phyloP scores from a whole-genome alignment of 1,140 invertebrate species.

The Drosophila pachea region DNA sequence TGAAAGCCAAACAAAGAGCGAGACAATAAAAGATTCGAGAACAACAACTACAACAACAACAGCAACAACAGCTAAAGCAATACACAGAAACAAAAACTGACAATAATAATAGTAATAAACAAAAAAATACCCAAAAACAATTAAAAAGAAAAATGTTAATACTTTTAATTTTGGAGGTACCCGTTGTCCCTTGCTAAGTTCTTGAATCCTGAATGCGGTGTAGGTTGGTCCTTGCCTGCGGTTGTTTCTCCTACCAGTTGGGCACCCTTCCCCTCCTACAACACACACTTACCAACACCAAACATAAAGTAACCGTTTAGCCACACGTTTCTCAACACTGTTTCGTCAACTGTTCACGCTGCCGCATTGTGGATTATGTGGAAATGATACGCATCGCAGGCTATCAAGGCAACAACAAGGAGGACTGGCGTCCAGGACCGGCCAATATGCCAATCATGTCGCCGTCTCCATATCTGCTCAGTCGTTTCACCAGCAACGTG shows the following conservation, averaged over 20 bases:
- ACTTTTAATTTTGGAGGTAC: constrained; percentile 14
- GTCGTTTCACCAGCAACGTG: constrained; percentile 81
- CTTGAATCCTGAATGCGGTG: constrained; percentile 17
- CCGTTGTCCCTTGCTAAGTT: not conserved
- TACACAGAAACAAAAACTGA: constrained; percentile 42
- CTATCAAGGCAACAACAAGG: constrained; percentile 73
- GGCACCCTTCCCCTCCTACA: not conserved
- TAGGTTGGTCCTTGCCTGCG: constrained; percentile 60
- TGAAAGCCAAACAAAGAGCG: constrained; percentile 20
- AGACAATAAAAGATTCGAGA: constrained; percentile 9
- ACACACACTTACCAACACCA: constrained; percentile 6
- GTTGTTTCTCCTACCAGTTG: constrained; percentile 7
- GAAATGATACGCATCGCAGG: constrained; percentile 22
- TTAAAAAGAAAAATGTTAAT: constrained; percentile 12
- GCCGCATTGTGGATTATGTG: constrained; percentile 4
- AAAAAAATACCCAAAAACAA: constrained; percentile 25
- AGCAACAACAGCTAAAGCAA: constrained; percentile 15
- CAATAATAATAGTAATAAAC: constrained; percentile 42
- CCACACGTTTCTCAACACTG: constrained; percentile 46
- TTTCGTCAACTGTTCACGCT: constrained; percentile 41
- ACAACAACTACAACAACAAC: constrained; percentile 6
- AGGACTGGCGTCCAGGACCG: constrained; percentile 83
- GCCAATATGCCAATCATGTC: constrained; percentile 80
- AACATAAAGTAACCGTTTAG: constrained; percentile 16
- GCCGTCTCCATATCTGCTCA: constrained; percentile 74